These are phyloP conservation scores for Aleiodes alternator DNA, from an alignment of 2,888 invertebrate species.

Conservation along the genomic window DNA sequence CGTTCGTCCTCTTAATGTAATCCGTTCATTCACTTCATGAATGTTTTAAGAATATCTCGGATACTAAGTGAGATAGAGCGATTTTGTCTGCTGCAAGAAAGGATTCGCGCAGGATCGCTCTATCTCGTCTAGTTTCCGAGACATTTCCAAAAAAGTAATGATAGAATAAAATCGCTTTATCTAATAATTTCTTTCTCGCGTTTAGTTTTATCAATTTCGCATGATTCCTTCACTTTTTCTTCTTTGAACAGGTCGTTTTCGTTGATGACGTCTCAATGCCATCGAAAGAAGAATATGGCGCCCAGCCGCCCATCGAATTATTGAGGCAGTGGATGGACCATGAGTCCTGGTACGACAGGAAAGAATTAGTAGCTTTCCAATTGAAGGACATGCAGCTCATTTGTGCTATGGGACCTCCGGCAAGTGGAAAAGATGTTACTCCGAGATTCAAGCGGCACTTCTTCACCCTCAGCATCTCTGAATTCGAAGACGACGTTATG, in stretches of 20 bases:
- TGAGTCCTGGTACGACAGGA: slow-evolving; percentile 91
- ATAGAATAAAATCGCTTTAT: no score
- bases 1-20: no score
- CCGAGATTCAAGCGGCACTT: slow-evolving; percentile 92
- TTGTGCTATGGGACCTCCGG: slow-evolving; percentile 91
- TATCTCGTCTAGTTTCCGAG: no score
- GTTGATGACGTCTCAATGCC: slow-evolving; percentile 98
- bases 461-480: slow-evolving; percentile 89
- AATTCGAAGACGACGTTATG: slow-evolving; percentile 91
- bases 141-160: no score
- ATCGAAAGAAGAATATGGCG: slow-evolving; percentile 90
- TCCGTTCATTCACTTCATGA: no score
- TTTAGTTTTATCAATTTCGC: neutral
- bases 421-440: slow-evolving; percentile 89
- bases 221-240: no score
- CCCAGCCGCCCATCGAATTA: slow-evolving; percentile 96
- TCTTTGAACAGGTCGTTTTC: slow-evolving; percentile 89
- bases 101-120: no score
- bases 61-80: no score
- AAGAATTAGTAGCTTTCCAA: slow-evolving; percentile 85
- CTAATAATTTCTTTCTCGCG: no score
- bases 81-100: no score
- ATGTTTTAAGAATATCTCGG: no score
- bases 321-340: slow-evolving; percentile 94
- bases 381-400: slow-evolving; percentile 88